Percentiles rank a stretch among this genome's conserved stretches.
Conservation (phyloP, 2,797 vertebrate species). For the Acipenser transmontanus region DNA sequence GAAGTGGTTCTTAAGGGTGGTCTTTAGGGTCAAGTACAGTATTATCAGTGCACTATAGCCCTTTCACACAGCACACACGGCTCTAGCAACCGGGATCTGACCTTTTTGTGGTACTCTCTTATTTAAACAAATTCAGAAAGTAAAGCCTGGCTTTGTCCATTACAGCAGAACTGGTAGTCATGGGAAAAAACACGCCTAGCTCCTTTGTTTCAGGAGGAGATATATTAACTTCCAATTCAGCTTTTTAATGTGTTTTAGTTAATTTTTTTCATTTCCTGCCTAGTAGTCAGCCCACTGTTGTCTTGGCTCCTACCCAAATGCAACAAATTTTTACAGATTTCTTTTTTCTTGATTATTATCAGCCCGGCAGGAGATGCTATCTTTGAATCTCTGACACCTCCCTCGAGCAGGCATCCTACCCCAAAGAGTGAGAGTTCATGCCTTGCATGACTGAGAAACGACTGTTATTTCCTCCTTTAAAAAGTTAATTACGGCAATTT, state of each 20-base stretch:
- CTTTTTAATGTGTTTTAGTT: slow-evolving; percentile 18
- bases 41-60: too few species aligned
- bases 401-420: background rate
- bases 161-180: slow-evolving; percentile 9
- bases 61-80: too few species aligned
- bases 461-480: slow-evolving; percentile 12
- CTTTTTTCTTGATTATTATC: background rate
- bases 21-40: too few species aligned
- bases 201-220: slow-evolving; percentile 10
- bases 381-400: background rate
- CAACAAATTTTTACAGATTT: slow-evolving; percentile 11
- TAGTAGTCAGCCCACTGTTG: slow-evolving; percentile 14
- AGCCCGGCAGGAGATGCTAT: slow-evolving; percentile 19
- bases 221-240: slow-evolving; percentile 15
- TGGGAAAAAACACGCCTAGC: slow-evolving; percentile 17
- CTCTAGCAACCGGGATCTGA: too few species aligned
- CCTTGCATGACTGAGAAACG: slow-evolving; percentile 14
- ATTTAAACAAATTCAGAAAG: slow-evolving; percentile 9
- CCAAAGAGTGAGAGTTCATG: slow-evolving; percentile 9
- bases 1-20: too few species aligned
- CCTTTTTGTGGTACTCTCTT: too few species aligned
- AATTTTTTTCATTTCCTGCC: slow-evolving; percentile 20
- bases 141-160: slow-evolving; percentile 7
- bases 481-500: slow-evolving; percentile 12
- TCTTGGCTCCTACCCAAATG: slow-evolving; percentile 9